phyloP scores from a whole-genome alignment of 2,113 vertebrate species.

The Cyprinodon tularosa region DNA sequence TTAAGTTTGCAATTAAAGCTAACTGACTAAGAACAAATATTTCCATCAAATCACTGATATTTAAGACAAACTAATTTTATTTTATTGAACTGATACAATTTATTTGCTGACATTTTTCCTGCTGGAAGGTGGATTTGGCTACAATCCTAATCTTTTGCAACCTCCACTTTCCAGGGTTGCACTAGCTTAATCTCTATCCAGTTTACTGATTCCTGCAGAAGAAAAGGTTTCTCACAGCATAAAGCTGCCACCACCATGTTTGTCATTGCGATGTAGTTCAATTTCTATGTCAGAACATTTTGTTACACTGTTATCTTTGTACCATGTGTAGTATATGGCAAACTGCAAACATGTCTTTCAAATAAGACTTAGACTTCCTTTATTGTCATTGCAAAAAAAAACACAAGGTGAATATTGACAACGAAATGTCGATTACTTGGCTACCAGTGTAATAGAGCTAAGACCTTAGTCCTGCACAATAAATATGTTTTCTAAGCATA shows the following conservation, averaged over 20 bases:
- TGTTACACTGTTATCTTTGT: not conserved
- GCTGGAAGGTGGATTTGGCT: too few relatives aligned
- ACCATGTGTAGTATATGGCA: too few relatives aligned
- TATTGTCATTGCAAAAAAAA: too few relatives aligned
- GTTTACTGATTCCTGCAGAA: not conserved
- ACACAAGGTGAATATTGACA: too few relatives aligned
- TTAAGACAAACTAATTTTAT: not conserved
- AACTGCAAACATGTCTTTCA: too few relatives aligned
- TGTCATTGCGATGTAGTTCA: not conserved
- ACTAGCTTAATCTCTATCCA: not conserved
- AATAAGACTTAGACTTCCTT: too few relatives aligned
- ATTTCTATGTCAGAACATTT: not conserved
- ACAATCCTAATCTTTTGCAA: too few relatives aligned
- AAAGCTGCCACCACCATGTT: not conserved
- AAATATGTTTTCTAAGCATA: too few relatives aligned
- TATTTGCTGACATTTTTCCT: not conserved
- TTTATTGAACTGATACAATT: not conserved
- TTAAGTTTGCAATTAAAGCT: not conserved
- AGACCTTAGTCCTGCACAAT: too few relatives aligned
- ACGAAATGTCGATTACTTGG: too few relatives aligned
- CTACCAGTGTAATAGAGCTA: too few relatives aligned
- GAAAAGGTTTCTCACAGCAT: not conserved
- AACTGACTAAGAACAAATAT: not conserved
- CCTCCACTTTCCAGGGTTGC: not conserved
- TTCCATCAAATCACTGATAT: not conserved